Evolutionary conservation across 2,113 vertebrate species (phyloP), one percentile per base, ranked within the genome.

Genomic region (Balaeniceps rex): DNA sequence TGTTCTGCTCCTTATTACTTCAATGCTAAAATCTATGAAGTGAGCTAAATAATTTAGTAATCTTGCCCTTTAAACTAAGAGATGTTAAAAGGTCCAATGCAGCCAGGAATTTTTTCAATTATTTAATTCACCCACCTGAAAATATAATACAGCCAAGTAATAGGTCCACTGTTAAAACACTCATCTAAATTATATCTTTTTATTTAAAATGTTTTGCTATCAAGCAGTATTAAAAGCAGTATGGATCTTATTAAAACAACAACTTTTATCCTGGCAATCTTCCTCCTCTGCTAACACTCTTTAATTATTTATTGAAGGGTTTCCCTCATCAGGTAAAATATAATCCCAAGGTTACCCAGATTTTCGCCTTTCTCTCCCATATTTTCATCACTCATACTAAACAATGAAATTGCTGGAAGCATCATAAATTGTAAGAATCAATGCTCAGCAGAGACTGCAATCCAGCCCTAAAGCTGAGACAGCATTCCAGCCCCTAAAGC

Each of bases 31-130:
- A 79, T 80, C 92, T 94, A 65, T 90, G 69, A 92, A 87, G 44
- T 61, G 21, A 82, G 60, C 38, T 88, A 88, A 93, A 95, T 91
- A 94, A 95, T 95, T 96, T 69, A 96, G 58, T 46, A 68, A 72
- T 83, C 40, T 55, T 95, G 46, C 34, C 42, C 54, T 91, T 86
- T 92, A 95, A 94, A 79, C 19, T 65, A 46, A 24, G 25, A 83
- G 87, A 64, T 65, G 26, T 84, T 91, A 82, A 88, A 93, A 96
- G 42, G 60, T 80, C 38, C 51, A 78, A 11, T 46, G 42, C 28
- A 72, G 57, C 60, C 75, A 65, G 21, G 44, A 65, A 66, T 87
- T 69, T 95, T 63, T 92, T 94, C 72, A 91, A 68, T 90, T 75
- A 84, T 88, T 96, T 93, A 93, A 93, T 85, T 78, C 42, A 84